Evolutionary conservation across 2,888 invertebrate species (phyloP).

Genomic region (Latrodectus hesperus): DNA sequence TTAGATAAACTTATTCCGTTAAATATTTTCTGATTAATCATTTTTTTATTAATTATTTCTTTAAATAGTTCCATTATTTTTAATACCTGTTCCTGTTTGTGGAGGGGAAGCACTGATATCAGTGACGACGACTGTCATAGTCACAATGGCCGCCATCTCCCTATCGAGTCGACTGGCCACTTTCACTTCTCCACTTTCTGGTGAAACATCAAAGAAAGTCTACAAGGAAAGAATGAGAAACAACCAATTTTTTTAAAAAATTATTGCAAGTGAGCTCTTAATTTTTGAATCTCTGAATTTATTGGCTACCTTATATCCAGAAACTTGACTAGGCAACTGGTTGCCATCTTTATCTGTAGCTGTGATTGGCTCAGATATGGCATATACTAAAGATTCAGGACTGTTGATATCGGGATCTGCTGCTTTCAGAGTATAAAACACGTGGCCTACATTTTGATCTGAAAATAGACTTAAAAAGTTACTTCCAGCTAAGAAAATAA

Average conservation of each 20-base stretch:
- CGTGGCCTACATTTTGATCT: constrained; percentile 81
- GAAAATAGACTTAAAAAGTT: background rate
- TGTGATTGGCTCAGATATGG: constrained; percentile 82
- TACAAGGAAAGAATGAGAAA: no score
- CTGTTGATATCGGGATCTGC: constrained; percentile 86
- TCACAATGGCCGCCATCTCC: constrained; percentile 85
- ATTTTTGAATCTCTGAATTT: no score
- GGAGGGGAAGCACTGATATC: constrained; percentile 81
- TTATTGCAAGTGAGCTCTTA: no score
- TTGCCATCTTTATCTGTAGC: constrained; percentile 90
- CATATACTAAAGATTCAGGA: constrained; percentile 81
- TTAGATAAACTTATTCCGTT: no score
- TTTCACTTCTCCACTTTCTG: constrained; percentile 85
- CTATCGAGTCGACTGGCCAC: constrained; percentile 90
- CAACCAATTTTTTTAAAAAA: no score
- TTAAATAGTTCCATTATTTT: background rate
- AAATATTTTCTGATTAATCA: no score
- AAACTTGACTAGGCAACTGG: constrained; percentile 51
- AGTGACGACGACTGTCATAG: constrained; percentile 79
- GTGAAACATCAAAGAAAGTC: constrained; percentile 88
- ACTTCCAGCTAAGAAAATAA: no score
- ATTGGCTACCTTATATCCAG: constrained; percentile 49
- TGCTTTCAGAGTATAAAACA: constrained; percentile 84
- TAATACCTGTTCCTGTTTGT: constrained; percentile 84
- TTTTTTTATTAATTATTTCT: no score